Evolutionary conservation across 2,888 invertebrate genomes (phyloP), one percentile per base, ranked within the genome.

Genomic region (Chromoteleia sp.): DNA sequence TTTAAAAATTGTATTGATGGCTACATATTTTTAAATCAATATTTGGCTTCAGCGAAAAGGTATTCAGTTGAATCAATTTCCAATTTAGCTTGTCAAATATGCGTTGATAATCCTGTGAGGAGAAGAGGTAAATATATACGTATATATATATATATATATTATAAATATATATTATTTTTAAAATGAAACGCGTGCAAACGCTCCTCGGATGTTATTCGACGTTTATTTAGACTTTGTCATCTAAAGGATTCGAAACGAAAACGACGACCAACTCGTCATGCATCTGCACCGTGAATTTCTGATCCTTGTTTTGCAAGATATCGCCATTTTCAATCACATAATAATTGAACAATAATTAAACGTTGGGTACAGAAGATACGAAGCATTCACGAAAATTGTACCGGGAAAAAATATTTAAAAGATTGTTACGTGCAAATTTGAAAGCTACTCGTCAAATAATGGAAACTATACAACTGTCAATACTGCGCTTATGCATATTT

Each of bases 41-140:
- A 78, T 78, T 78, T 78, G 58, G 29, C 25, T 78, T 73, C 39
- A 41, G 36, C 43, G 71, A 67, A 78, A 73, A 73, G 59, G 58
- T 56, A 78, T 78, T 73, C 71, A 50, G 67, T 73, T 71, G 71
- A 78, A 73, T 73, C 71, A 78, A 78, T 73, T 65, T 78, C 59
- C 65, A 78, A 78, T 78, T 71, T 67, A 52, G 33, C 15, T 67
- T 70, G 50, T 56, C 65, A 73, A 73, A 78, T 29, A 73, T 65
- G 43, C 41, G 25, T 33, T 56, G 70, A 17, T 71, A 71, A 58
- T 71, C 33, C 58, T 54, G 39, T 12, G 15, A 29, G 48, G 39
- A 54, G 33, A 30, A 14, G 8, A 14, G 17, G 33, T 70, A 43
- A 70, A 63, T 77, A 33, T 33, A 5, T 5, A 25, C 25, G 25